These are phyloP conservation scores for Xenus cinereus DNA, from an alignment of 2,113 vertebrate genomes.

Conservation along the genomic window DNA sequence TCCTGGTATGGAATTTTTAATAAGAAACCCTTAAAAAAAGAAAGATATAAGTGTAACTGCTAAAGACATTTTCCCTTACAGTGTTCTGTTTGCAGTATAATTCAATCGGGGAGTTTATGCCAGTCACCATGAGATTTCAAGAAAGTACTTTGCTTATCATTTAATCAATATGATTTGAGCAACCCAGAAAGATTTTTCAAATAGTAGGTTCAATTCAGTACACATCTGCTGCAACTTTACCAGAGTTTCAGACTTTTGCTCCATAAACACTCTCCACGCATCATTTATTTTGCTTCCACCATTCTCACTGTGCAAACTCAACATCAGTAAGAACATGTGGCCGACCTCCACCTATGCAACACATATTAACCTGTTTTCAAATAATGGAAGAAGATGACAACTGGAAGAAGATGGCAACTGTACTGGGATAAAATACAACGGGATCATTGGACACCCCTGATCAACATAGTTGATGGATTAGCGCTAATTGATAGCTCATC, in stretches of 20 bases:
- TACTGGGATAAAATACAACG: background rate
- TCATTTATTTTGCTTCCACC: background rate
- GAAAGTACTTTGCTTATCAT: conserved; percentile 23
- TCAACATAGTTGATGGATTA: background rate
- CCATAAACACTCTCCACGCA: background rate
- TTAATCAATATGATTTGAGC: conserved; percentile 40
- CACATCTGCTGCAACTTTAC: background rate
- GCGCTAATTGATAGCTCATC: background rate
- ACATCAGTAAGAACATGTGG: background rate
- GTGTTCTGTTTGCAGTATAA: background rate
- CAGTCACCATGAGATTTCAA: background rate
- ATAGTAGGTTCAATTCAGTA: background rate
- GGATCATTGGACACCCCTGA: background rate
- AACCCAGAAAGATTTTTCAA: conserved; percentile 14
- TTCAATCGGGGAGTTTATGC: conserved; percentile 24
- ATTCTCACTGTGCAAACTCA: background rate
- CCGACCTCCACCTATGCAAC: background rate
- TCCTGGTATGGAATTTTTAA: conserved; percentile 45
- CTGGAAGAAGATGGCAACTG: background rate
- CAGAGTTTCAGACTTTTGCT: background rate
- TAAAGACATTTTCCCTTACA: conserved; percentile 1
- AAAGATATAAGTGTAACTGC: background rate
- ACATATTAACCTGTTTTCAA: background rate
- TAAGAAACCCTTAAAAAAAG: conserved; percentile 8
- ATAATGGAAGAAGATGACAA: background rate